Evolutionary conservation across 2,888 invertebrate genomes (phyloP).

Genomic region (Melinaea marsaeus): DNA sequence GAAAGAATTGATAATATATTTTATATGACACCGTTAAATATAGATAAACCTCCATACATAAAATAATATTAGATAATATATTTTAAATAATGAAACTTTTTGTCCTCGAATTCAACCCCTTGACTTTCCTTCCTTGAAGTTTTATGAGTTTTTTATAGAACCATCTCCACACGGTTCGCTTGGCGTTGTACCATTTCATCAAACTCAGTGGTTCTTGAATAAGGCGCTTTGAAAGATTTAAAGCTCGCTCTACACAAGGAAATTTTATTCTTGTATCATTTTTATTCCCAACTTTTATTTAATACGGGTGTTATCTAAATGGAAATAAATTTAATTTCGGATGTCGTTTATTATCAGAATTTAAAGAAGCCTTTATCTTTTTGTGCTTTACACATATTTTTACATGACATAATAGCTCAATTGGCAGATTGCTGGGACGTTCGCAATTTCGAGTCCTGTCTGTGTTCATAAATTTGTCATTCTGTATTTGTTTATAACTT

Average conservation of each 20-base stretch:
- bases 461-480: no score
- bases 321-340: neutral
- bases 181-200: constrained; percentile 32
- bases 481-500: no score
- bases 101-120: constrained; percentile 27
- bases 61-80: constrained; percentile 19
- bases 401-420: no score
- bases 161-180: constrained; percentile 33
- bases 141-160: constrained; percentile 36
- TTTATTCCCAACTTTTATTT: constrained; percentile 1
- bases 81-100: constrained; percentile 29
- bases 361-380: no score
- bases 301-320: neutral
- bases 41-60: constrained; percentile 1
- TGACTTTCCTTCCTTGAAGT: constrained; percentile 30
- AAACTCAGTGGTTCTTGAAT: constrained; percentile 32
- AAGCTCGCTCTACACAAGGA: constrained; percentile 12
- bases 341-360: neutral
- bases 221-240: constrained; percentile 30
- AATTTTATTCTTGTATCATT: constrained; percentile 1
- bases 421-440: no score
- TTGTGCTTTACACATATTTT: no score
- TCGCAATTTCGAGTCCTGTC: no score
- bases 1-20: neutral
- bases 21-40: neutral